These are phyloP conservation scores for Actinia equina DNA, from an alignment of 64 coral and sea anemone species.

Conservation along the genomic window DNA sequence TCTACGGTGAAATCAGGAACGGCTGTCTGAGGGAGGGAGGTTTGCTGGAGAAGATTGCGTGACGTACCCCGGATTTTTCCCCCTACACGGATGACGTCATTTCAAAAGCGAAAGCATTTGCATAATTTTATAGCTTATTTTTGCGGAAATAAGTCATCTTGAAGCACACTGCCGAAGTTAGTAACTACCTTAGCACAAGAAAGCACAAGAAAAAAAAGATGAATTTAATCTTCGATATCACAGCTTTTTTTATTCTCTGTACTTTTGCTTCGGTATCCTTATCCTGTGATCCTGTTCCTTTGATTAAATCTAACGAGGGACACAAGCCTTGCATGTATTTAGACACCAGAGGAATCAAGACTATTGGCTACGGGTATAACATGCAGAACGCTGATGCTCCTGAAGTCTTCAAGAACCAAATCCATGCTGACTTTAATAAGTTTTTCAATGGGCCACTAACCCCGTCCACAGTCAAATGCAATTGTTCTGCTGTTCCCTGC, in stretches of 20 bases:
- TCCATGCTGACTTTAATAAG: constrained; percentile 73
- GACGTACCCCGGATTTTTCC: not conserved
- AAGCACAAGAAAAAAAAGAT: not conserved
- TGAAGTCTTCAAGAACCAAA: constrained; percentile 32
- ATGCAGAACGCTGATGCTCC: constrained; percentile 63
- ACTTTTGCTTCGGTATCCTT: not conserved
- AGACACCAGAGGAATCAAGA: constrained; percentile 62
- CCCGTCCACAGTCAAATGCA: constrained; percentile 31
- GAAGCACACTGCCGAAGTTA: not conserved
- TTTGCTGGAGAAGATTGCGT: not conserved
- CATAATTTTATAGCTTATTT: not conserved
- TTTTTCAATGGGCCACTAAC: constrained; percentile 67
- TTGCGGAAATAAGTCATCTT: not conserved
- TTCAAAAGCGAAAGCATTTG: not conserved
- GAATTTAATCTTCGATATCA: not conserved
- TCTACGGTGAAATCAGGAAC: too few relatives aligned
- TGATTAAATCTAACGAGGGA: constrained; percentile 60
- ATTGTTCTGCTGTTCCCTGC: constrained; percentile 64
- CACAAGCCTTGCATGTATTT: constrained; percentile 64
- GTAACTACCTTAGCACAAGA: not conserved
- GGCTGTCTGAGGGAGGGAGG: too few relatives aligned
- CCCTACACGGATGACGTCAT: not conserved
- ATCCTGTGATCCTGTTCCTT: constrained; percentile 57
- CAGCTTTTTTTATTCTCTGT: not conserved
- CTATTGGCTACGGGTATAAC: constrained; percentile 79